These are phyloP conservation scores for Tyrophagus putrescentiae DNA, from an alignment of 1,140 invertebrate species.

Conservation along the genomic window DNA sequence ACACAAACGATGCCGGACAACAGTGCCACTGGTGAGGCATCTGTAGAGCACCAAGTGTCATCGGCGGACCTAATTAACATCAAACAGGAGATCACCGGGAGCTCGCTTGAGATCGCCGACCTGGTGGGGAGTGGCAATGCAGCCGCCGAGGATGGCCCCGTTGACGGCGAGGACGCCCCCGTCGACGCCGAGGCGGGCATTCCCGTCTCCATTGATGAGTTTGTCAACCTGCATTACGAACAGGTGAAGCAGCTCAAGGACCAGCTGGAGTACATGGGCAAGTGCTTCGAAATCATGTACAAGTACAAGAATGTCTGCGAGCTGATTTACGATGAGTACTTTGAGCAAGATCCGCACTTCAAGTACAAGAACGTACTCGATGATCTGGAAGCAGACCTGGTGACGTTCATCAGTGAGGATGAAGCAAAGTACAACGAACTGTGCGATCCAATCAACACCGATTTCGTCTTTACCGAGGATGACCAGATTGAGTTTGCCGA, in stretches of 20 bases:
- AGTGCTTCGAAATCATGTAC: constrained; percentile 12
- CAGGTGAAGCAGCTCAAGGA: background rate
- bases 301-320: constrained; percentile 1
- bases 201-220: background rate
- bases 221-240: background rate
- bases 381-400: background rate
- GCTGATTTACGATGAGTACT: constrained; percentile 6
- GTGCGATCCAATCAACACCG: background rate
- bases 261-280: background rate
- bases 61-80: too few species aligned
- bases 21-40: too few species aligned
- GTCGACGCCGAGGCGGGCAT: background rate
- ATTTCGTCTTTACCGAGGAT: background rate
- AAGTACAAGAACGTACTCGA: constrained; percentile 1
- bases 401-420: constrained; percentile 2
- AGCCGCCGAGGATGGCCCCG: too few species aligned
- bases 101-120: background rate
- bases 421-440: constrained; percentile 8
- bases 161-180: background rate
- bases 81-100: constrained; percentile 1
- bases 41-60: too few species aligned
- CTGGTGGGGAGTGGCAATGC: too few species aligned
- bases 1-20: too few species aligned
- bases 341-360: constrained; percentile 2
- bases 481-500: constrained; percentile 10